Conservation (phyloP, 2,888 invertebrate species). For the Bellardia bayeri region DNA sequence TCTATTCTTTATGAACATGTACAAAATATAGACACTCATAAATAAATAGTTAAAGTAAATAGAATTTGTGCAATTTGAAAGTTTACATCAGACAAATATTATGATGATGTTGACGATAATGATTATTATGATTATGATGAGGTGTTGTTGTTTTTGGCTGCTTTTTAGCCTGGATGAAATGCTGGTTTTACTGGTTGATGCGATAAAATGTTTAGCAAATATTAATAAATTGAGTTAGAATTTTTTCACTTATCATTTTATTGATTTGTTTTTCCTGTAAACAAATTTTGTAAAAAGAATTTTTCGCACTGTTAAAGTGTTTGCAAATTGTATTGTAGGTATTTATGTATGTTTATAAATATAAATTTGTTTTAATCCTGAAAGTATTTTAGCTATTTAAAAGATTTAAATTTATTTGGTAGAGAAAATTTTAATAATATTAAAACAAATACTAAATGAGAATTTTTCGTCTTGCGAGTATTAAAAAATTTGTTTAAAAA, state of each 20-base stretch:
- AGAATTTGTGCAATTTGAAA: conserved; percentile 67
- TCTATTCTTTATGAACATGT: background rate
- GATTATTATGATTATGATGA: background rate
- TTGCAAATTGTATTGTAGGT: background rate
- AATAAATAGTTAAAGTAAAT: conserved; percentile 48
- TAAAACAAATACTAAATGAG: conserved; percentile 23
- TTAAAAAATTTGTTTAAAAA: too few species aligned
- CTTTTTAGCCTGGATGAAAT: conserved; percentile 24
- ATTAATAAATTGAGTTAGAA: conserved; percentile 60
- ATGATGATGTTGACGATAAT: conserved; percentile 6
- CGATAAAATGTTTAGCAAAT: conserved; percentile 60
- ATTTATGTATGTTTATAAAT: background rate
- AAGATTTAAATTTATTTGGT: background rate
- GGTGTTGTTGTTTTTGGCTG: conserved; percentile 27
- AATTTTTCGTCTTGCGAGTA: too few species aligned
- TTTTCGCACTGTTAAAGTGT: conserved; percentile 15
- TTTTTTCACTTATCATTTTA: conserved; percentile 26
- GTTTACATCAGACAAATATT: conserved; percentile 57
- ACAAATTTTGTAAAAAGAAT: conserved; percentile 13
- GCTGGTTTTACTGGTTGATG: conserved; percentile 44
- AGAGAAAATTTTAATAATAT: background rate
- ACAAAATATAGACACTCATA: background rate
- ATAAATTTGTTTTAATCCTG: background rate
- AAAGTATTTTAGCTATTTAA: background rate
- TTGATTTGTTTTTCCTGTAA: background rate